Evolutionary conservation across 2,888 invertebrate species (phyloP), one percentile per base, ranked within the genome.

Genomic region (Orthosia gracilis): DNA sequence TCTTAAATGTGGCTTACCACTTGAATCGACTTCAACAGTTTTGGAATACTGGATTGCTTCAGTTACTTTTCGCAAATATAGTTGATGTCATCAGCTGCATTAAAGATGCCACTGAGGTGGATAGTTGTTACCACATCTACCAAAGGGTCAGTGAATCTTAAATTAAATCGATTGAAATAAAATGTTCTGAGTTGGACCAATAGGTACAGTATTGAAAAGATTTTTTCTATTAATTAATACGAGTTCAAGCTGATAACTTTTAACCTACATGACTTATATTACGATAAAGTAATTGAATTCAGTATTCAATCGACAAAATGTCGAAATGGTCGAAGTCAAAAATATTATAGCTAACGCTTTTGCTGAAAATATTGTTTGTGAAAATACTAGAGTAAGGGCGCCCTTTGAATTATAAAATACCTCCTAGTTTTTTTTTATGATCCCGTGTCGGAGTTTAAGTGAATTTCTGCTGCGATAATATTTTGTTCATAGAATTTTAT

Each of bases 201-300:
- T 26, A 47, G 13, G 15, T 11, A 57, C 2, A 13, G 5, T 15
- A 15, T 13, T 49, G 13, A n/a, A 13, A 47, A 15, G 11, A 5
- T 26, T 17, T 40, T 23, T 31, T 18, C 40, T 70, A 57, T 40
- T 17, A 57, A 71, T n/a, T n/a, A 50, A 15, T 21, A n/a, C 31
- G 7, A 31, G 73, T 61, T 61, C 21, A 31, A 31, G 15, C 15
- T 21, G 15, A 50, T 72, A 72, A 59, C 21, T 45, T 50, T 72
- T 72, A 58, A 58, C 71, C 58, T 40, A n/a, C 13, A 4, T 61
- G 21, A 73, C 45, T 52, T 26, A 69, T 23, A 21, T 4, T 18
- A 50, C 21, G 26, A 61, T 59, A 52, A 61, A 12, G 45, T 72
- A 71, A 58, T 50, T 71, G 15, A 72, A 71, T 57, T 18, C 12